Percentiles rank a stretch among this genome's conserved stretches.
These are phyloP conservation scores for Charaxes varanes DNA, from an alignment of 1,140 invertebrate species.

Conservation along the genomic window DNA sequence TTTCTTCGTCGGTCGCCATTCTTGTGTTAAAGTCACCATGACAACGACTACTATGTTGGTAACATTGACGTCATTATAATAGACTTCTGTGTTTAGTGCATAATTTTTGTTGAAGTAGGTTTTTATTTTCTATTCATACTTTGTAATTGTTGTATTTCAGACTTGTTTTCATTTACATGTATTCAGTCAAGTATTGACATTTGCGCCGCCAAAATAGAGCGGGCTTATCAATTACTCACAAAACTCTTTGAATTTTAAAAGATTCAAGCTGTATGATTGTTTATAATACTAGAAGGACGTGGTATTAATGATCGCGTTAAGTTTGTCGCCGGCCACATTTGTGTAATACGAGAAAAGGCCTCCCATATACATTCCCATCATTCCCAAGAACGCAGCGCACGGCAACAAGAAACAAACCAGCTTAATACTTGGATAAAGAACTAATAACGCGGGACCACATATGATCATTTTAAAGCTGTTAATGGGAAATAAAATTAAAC, in stretches of 20 bases:
- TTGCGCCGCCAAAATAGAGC: too few relatives aligned
- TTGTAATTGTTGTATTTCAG: too few relatives aligned
- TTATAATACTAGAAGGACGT: conserved; percentile 31
- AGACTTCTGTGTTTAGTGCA: too few relatives aligned
- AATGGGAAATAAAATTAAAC: too few relatives aligned
- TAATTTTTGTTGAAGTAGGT: too few relatives aligned
- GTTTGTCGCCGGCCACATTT: conserved; percentile 22
- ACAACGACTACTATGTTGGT: too few relatives aligned
- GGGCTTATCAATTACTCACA: too few relatives aligned
- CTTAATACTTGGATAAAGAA: conserved; percentile 25
- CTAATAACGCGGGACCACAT: conserved; percentile 18
- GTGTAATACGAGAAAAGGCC: conserved; percentile 26
- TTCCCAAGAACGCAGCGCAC: conserved; percentile 18
- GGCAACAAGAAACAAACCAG: conserved; percentile 25
- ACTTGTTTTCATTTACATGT: background rate
- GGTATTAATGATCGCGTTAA: conserved; percentile 27
- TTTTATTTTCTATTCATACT: too few relatives aligned
- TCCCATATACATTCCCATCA: conserved; percentile 25
- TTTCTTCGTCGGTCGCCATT: conserved; percentile 61
- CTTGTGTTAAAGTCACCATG: conserved; percentile 18
- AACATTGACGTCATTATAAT: too few relatives aligned
- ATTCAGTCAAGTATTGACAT: background rate
- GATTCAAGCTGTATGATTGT: too few relatives aligned
- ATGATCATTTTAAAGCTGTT: conserved; percentile 25
- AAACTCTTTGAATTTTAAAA: too few relatives aligned